A percentile compares a stretch with the other conserved stretches of the same genome.
These are phyloP conservation scores for Phrixothrix hirtus DNA, from an alignment of 2,888 invertebrate genomes.

Conservation along the genomic window DNA sequence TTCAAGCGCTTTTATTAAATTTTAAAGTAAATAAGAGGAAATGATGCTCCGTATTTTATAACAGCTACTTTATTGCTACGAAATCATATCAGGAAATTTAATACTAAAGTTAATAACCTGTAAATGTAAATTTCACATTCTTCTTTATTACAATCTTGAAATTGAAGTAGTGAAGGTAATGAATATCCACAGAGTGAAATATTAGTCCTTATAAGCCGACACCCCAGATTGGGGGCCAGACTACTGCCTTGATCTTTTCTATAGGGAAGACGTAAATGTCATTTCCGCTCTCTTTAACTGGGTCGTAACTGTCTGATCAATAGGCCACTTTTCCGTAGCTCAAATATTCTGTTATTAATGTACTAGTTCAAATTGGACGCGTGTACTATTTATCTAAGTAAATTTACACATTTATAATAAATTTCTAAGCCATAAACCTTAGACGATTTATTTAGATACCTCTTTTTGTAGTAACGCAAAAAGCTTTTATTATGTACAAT, in stretches of 20 bases:
- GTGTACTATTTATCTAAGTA: too few species aligned
- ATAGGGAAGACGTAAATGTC: conserved; percentile 40
- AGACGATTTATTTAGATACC: too few species aligned
- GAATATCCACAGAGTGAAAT: conserved; percentile 46
- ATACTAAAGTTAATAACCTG: background rate
- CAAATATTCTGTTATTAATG: conserved; percentile 25
- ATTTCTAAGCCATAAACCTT: too few species aligned
- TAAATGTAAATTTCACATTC: background rate
- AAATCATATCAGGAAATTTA: background rate
- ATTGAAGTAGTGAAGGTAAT: conserved; percentile 28
- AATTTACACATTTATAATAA: too few species aligned
- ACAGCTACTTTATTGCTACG: background rate
- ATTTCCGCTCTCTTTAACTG: conserved; percentile 38
- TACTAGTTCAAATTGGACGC: too few species aligned
- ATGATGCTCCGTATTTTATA: background rate
- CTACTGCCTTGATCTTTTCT: conserved; percentile 41
- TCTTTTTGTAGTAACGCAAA: too few species aligned
- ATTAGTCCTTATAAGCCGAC: conserved; percentile 43
- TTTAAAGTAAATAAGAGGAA: background rate
- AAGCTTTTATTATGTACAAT: too few species aligned
- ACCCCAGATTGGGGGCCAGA: conserved; percentile 34
- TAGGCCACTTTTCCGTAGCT: conserved; percentile 34
- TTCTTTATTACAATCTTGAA: background rate
- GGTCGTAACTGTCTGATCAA: conserved; percentile 40
- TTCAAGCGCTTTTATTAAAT: background rate